phyloP scores from a whole-genome alignment of 2,888 invertebrate genomes.

The Sminthurinus aureus region DNA sequence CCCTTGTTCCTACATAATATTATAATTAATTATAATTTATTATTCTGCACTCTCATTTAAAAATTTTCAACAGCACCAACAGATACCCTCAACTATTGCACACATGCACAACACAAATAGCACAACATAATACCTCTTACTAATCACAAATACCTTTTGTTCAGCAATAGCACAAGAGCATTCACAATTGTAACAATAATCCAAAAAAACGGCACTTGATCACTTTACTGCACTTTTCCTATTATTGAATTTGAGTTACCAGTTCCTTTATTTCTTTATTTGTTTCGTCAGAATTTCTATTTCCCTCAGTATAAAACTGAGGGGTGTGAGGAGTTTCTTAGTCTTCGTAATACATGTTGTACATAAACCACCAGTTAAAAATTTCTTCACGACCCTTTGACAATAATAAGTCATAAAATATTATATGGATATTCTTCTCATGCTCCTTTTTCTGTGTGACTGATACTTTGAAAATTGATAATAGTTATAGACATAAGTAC shows the following conservation, averaged over 20 bases:
- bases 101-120: neutral
- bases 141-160: neutral
- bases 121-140: neutral
- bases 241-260: neutral
- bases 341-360: neutral
- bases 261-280: neutral
- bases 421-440: neutral
- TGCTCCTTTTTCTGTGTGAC: too few species aligned
- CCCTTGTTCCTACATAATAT: neutral
- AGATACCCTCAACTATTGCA: neutral
- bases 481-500: too few species aligned
- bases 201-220: neutral
- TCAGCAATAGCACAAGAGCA: neutral
- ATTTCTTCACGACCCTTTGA: neutral
- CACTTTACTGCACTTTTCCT: neutral
- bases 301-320: neutral
- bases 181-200: neutral
- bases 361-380: neutral
- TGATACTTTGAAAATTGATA: too few species aligned
- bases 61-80: neutral
- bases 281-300: neutral
- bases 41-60: neutral
- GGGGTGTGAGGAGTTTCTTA: too few species aligned
- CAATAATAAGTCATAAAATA: neutral
- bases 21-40: neutral